Evolutionary conservation across 2,888 invertebrate species (phyloP).

Genomic region (Heteromurus nitidus): DNA sequence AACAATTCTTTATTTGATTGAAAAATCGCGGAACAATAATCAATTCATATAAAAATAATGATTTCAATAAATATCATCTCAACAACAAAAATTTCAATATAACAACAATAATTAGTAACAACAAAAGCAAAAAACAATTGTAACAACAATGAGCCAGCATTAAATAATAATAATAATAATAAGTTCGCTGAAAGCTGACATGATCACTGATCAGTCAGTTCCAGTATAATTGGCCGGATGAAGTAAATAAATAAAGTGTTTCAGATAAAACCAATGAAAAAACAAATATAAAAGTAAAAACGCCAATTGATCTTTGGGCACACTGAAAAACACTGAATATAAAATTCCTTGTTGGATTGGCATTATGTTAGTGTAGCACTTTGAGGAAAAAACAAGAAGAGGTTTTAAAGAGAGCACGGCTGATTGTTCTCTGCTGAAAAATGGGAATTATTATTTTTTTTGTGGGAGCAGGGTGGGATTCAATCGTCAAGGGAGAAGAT

Average conservation of each 20-base stretch:
- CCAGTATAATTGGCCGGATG: constrained; percentile 59
- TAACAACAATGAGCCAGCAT: constrained; percentile 73
- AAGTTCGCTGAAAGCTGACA: constrained; percentile 52
- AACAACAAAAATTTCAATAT: constrained; percentile 66
- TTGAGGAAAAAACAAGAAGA: constrained; percentile 26
- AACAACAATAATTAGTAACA: constrained; percentile 71
- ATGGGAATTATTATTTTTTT: constrained; percentile 26
- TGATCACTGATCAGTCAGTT: constrained; percentile 61
- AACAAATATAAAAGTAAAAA: constrained; percentile 11
- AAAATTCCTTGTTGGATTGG: constrained; percentile 35
- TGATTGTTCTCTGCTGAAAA: constrained; percentile 64
- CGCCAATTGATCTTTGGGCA: constrained; percentile 63
- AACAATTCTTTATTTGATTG: constrained; percentile 64
- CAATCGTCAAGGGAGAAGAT: constrained; percentile 44
- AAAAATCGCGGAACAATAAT: constrained; percentile 52
- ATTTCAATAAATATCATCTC: constrained; percentile 72
- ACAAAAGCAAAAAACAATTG: constrained; percentile 63
- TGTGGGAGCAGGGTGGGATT: constrained; percentile 63
- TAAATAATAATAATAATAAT: constrained; percentile 62
- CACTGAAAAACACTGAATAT: constrained; percentile 30
- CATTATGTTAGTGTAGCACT: constrained; percentile 24
- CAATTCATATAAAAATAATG: constrained; percentile 62
- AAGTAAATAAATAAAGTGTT: constrained; percentile 31
- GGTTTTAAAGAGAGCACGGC: constrained; percentile 59
- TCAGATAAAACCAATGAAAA: constrained; percentile 15